Evolutionary conservation across 2,113 vertebrate species (phyloP).

Genomic region (Uria aalge): DNA sequence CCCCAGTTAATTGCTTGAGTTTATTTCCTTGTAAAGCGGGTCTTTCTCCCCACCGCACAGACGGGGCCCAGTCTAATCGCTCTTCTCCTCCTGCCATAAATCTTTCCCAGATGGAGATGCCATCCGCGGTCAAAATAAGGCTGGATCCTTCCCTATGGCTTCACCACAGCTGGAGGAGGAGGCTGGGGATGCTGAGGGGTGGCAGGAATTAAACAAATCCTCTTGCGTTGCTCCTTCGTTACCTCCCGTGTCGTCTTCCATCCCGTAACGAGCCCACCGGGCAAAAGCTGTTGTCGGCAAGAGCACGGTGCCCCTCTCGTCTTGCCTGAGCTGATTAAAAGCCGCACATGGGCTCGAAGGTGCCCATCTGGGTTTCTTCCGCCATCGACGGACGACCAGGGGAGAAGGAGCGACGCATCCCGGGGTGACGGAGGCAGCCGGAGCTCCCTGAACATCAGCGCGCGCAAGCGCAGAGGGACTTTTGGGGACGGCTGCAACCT

Average conservation of each 20-base stretch:
- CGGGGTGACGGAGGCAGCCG: rapidly evolving
- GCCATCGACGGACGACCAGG: background rate
- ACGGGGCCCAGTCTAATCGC: background rate
- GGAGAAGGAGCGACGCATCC: background rate
- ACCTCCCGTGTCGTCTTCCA: background rate
- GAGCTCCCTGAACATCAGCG: background rate
- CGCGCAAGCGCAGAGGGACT: background rate
- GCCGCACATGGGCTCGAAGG: background rate
- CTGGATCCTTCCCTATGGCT: background rate
- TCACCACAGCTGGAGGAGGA: background rate
- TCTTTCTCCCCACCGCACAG: background rate
- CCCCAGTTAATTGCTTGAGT: slow-evolving; percentile 29
- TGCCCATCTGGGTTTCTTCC: background rate
- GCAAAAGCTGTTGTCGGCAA: background rate
- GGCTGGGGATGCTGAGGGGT: background rate
- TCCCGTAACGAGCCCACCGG: rapidly evolving
- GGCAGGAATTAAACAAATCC: background rate
- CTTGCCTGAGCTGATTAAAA: background rate
- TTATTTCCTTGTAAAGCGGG: background rate
- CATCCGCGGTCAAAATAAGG: background rate
- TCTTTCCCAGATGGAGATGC: rapidly evolving
- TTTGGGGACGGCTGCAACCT: background rate
- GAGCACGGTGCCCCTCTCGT: background rate
- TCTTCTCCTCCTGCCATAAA: background rate
- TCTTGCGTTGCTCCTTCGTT: background rate